phyloP scores from a whole-genome alignment of 1,140 invertebrate genomes.

The Luehdorfia chinensis region DNA sequence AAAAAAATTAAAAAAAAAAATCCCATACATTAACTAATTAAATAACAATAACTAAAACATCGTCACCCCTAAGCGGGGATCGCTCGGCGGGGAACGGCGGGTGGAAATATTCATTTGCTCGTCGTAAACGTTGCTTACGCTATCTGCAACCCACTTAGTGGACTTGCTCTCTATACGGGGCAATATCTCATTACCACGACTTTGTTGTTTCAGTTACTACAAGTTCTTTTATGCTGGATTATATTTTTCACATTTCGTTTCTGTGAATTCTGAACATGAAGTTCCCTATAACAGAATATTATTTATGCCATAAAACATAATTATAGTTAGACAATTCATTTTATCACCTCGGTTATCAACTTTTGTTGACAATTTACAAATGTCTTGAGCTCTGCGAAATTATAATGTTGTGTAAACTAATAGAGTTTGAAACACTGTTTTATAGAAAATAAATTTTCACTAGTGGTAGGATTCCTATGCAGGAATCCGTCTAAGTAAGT shows the following conservation, averaged over 20 bases:
- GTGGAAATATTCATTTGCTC: conserved; percentile 53
- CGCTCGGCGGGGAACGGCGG: conserved; percentile 16
- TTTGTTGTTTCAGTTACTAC: background rate
- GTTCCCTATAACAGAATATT: background rate
- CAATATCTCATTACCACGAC: conserved; percentile 8
- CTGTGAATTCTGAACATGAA: background rate
- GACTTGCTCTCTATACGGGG: conserved; percentile 36
- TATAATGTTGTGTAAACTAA: no score
- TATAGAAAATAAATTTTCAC: no score
- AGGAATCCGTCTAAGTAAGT: no score
- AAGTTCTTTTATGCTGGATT: background rate
- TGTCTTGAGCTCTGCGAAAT: no score
- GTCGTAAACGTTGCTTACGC: conserved; percentile 49
- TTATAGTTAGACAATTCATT: no score
- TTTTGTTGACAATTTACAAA: no score
- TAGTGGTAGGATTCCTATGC: no score
- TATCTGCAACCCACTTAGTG: conserved; percentile 61
- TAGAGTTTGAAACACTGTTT: no score
- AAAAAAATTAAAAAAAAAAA: no score
- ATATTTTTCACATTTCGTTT: background rate
- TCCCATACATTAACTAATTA: background rate
- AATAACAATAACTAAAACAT: background rate
- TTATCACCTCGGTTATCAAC: no score
- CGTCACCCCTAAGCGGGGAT: conserved; percentile 26
- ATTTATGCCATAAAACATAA: no score